A percentile compares a stretch with the other conserved stretches of the same genome.
Conservation (phyloP, 2,888 invertebrate species). For the Teinopalpus imperialis region DNA sequence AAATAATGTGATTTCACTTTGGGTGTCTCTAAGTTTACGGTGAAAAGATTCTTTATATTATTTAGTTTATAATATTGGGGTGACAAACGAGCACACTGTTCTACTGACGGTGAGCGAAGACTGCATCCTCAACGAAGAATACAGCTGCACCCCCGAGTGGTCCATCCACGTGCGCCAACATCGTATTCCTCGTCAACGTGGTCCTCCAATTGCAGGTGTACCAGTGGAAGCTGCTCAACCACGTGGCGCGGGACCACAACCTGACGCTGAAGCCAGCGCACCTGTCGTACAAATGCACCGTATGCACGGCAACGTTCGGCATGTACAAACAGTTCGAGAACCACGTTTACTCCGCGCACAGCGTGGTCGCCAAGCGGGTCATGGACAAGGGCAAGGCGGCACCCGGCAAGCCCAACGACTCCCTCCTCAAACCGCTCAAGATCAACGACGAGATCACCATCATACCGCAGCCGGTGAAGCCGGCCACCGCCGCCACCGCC, state of each 20-base stretch:
- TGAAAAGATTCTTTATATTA: too few relatives aligned
- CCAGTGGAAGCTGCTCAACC: slow-evolving; percentile 95
- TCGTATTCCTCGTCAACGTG: too few relatives aligned
- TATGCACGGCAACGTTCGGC: slow-evolving; percentile 96
- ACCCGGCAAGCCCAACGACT: slow-evolving; percentile 41
- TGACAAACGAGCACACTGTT: too few relatives aligned
- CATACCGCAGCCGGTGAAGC: slow-evolving; percentile 89
- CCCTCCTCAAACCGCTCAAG: slow-evolving; percentile 88
- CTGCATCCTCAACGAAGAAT: too few relatives aligned
- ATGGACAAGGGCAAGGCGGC: slow-evolving; percentile 62
- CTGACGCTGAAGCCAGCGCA: slow-evolving; percentile 96
- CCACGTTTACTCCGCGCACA: slow-evolving; percentile 96
- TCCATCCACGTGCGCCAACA: too few relatives aligned
- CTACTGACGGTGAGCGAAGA: too few relatives aligned
- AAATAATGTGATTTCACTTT: too few relatives aligned
- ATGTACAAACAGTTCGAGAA: slow-evolving; percentile 98
- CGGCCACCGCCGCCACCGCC: too few relatives aligned
- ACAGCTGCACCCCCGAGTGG: too few relatives aligned
- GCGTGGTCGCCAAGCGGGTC: slow-evolving; percentile 91
- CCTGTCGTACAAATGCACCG: slow-evolving; percentile 96
- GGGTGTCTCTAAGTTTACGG: too few relatives aligned
- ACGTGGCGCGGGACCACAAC: slow-evolving; percentile 95
- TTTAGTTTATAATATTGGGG: too few relatives aligned
- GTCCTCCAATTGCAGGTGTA: slow-evolving; percentile 87
- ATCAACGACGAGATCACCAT: slow-evolving; percentile 95